phyloP scores from a whole-genome alignment of 2,113 vertebrate species.

The Myrmophylax atrothorax region DNA sequence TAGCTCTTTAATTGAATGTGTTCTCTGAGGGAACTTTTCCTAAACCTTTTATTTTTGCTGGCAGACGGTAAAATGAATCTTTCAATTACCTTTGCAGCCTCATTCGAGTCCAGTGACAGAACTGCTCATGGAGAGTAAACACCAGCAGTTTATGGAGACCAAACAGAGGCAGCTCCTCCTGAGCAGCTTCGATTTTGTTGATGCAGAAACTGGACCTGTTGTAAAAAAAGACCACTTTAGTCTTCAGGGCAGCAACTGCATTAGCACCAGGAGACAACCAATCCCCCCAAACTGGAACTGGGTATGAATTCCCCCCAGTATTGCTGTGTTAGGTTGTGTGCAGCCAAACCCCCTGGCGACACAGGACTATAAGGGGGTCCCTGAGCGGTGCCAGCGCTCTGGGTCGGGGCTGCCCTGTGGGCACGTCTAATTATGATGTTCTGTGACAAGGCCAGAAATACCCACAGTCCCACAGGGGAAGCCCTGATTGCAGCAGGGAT shows the following conservation, averaged over 20 bases:
- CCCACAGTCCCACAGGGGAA: background rate
- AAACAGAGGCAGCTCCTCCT: background rate
- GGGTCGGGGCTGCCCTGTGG: background rate
- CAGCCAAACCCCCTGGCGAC: background rate
- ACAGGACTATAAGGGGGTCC: background rate
- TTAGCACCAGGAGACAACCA: background rate
- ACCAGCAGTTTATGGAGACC: background rate
- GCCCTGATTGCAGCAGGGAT: background rate
- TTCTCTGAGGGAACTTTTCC: background rate
- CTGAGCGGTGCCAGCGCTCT: accelerated
- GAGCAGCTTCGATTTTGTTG: background rate
- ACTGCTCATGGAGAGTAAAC: background rate
- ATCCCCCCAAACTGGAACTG: background rate
- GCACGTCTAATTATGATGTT: constrained; percentile 38
- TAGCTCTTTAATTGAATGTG: background rate
- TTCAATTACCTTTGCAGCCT: background rate
- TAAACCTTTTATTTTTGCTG: background rate
- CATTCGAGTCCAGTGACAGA: background rate
- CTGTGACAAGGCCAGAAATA: constrained; percentile 35
- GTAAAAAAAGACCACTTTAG: background rate
- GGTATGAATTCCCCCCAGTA: background rate
- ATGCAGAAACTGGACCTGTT: background rate
- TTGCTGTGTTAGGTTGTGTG: background rate
- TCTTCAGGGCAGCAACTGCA: background rate
- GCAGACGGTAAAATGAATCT: background rate